Percentiles rank a stretch among this genome's conserved stretches.
phyloP scores from a whole-genome alignment of 2,113 vertebrate species.

The Dipodomys merriami region DNA sequence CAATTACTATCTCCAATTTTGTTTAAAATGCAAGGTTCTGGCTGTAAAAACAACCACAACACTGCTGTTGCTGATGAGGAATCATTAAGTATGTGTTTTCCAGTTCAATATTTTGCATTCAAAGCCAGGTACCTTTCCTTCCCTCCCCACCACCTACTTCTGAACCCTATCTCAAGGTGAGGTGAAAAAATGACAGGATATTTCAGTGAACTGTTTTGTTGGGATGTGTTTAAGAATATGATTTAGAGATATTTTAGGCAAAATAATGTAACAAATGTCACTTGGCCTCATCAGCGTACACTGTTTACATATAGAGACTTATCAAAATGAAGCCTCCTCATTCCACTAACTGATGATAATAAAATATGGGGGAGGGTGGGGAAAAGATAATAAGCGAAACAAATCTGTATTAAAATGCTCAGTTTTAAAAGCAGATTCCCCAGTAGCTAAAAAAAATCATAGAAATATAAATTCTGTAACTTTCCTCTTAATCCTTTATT shows the following conservation, averaged over 20 bases:
- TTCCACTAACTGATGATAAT: no score
- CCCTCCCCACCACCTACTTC: neutral
- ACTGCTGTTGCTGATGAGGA: neutral
- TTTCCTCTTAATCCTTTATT: conserved; percentile 9
- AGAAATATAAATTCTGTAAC: neutral
- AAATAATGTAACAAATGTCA: neutral
- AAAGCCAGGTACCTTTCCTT: neutral
- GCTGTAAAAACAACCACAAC: conserved; percentile 4
- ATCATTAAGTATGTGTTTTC: conserved; percentile 6
- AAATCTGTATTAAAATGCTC: neutral
- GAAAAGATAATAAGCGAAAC: no score
- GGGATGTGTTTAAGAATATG: neutral
- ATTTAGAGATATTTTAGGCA: neutral
- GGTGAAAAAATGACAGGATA: neutral
- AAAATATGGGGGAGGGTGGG: no score
- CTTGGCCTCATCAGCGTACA: no score
- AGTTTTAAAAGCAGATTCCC: neutral
- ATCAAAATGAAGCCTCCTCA: no score
- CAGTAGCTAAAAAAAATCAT: conserved; percentile 37
- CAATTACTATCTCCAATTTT: neutral
- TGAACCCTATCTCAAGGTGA: neutral
- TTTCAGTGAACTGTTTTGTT: neutral
- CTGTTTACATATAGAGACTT: no score
- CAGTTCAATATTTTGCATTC: neutral
- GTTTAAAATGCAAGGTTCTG: neutral